Evolutionary conservation across 2,888 invertebrate genomes (phyloP).

Genomic region (Tuberolachnus salignus): DNA sequence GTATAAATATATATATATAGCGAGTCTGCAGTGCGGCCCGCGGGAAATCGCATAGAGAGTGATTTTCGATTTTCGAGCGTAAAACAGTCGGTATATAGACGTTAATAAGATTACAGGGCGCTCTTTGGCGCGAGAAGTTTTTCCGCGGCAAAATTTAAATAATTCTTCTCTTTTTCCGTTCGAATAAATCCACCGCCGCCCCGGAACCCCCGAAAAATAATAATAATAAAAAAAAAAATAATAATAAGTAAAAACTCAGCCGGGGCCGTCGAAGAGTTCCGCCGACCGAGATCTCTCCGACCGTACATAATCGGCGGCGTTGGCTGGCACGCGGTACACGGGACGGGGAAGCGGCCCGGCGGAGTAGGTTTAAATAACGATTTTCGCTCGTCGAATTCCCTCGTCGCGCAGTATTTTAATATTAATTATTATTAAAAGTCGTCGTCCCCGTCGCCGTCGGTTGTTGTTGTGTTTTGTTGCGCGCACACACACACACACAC

Average conservation of each 20-base stretch:
- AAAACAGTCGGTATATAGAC: slow-evolving; percentile 19
- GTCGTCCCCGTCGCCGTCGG: slow-evolving; percentile 41
- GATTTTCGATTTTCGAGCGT: slow-evolving; percentile 36
- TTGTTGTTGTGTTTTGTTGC: background rate
- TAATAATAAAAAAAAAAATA: background rate
- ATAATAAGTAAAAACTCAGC: too few species aligned
- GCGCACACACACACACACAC: too few species aligned
- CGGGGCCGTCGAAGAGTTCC: slow-evolving; percentile 36
- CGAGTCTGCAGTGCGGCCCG: too few species aligned
- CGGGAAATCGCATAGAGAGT: background rate
- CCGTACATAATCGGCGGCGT: slow-evolving; percentile 37
- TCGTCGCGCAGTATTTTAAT: slow-evolving; percentile 56
- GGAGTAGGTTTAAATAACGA: slow-evolving; percentile 55
- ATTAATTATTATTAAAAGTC: slow-evolving; percentile 56
- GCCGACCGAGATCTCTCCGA: slow-evolving; percentile 41
- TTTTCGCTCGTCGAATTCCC: slow-evolving; percentile 55
- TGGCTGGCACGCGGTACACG: background rate
- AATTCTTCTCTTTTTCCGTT: slow-evolving; percentile 56
- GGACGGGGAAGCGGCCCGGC: background rate
- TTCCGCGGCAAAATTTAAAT: slow-evolving; percentile 53
- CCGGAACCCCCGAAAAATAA: slow-evolving; percentile 21
- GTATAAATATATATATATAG: too few species aligned
- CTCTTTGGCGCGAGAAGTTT: slow-evolving; percentile 40
- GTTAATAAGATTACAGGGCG: slow-evolving; percentile 49
- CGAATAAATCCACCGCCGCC: slow-evolving; percentile 41